Conservation (phyloP, 2,888 invertebrate species). For the Tachina lurida region DNA sequence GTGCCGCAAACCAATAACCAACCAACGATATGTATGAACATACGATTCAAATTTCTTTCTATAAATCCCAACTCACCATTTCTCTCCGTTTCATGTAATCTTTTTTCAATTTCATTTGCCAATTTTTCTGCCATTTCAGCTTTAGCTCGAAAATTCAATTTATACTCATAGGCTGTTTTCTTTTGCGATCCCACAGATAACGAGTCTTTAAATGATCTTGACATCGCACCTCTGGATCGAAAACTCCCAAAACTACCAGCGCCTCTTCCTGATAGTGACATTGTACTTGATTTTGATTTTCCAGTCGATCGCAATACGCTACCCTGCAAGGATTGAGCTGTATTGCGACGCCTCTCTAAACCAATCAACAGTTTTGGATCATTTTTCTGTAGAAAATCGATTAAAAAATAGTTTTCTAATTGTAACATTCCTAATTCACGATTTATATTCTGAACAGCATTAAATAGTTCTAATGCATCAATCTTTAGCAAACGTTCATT, state of each 20-base stretch:
- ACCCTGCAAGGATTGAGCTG: slow-evolving; percentile 38
- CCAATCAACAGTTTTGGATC: slow-evolving; percentile 80
- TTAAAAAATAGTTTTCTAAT: slow-evolving; percentile 79
- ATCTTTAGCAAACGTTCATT: slow-evolving; percentile 67
- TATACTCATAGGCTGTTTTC: slow-evolving; percentile 74
- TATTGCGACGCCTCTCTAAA: slow-evolving; percentile 75
- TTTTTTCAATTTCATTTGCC: slow-evolving; percentile 77
- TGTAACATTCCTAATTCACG: slow-evolving; percentile 75
- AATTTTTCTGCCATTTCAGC: slow-evolving; percentile 80
- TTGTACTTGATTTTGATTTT: background rate
- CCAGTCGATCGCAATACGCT: slow-evolving; percentile 34
- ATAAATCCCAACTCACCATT: slow-evolving; percentile 72
- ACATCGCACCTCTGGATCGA: slow-evolving; percentile 73
- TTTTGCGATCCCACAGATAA: slow-evolving; percentile 70
- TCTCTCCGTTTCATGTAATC: slow-evolving; percentile 74
- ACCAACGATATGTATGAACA: too few species aligned
- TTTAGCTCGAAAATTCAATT: slow-evolving; percentile 79
- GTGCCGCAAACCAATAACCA: too few species aligned
- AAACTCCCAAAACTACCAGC: slow-evolving; percentile 53
- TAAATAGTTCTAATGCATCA: slow-evolving; percentile 78
- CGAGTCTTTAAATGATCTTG: slow-evolving; percentile 62
- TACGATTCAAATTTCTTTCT: background rate
- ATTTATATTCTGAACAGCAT: slow-evolving; percentile 75
- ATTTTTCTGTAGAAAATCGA: slow-evolving; percentile 80
- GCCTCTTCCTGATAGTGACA: slow-evolving; percentile 2